A percentile compares a stretch with the other conserved stretches of the same genome.
Conservation (phyloP, 2,113 vertebrate genomes). For the Gobius niger region DNA sequence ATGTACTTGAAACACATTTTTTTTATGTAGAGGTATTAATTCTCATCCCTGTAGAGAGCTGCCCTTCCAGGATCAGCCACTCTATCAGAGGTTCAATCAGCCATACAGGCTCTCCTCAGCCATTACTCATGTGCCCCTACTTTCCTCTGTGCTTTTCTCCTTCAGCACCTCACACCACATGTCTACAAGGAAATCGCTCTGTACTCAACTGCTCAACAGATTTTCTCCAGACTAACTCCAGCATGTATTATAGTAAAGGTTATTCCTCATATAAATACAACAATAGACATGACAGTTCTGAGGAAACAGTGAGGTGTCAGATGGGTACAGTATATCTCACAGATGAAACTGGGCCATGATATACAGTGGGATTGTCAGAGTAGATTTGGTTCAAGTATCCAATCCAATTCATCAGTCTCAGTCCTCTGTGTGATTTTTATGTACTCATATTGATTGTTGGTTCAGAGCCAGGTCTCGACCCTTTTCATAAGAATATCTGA, state of each 20-base stretch:
- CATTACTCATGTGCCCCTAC: slow-evolving; percentile 1
- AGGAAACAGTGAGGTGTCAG: too few relatives aligned
- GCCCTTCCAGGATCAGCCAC: not conserved
- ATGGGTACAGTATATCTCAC: too few relatives aligned
- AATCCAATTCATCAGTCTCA: not conserved
- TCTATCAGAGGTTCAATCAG: not conserved
- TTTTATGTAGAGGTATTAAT: not conserved
- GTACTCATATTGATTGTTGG: not conserved
- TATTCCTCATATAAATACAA: too few relatives aligned
- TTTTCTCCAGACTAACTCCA: not conserved
- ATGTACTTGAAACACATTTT: not conserved
- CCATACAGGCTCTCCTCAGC: not conserved
- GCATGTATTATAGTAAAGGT: not conserved
- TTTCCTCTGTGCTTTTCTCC: not conserved
- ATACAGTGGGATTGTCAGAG: too few relatives aligned
- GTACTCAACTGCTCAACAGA: not conserved
- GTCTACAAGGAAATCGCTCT: not conserved
- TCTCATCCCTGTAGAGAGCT: not conserved
- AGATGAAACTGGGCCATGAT: too few relatives aligned
- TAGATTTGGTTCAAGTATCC: not conserved
- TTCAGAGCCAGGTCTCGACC: not conserved
- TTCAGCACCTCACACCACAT: not conserved
- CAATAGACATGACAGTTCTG: too few relatives aligned
- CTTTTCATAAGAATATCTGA: not conserved
- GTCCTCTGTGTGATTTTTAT: not conserved